Evolutionary conservation across 2,888 invertebrate genomes (phyloP).

Genomic region (Chironomus tentans): DNA sequence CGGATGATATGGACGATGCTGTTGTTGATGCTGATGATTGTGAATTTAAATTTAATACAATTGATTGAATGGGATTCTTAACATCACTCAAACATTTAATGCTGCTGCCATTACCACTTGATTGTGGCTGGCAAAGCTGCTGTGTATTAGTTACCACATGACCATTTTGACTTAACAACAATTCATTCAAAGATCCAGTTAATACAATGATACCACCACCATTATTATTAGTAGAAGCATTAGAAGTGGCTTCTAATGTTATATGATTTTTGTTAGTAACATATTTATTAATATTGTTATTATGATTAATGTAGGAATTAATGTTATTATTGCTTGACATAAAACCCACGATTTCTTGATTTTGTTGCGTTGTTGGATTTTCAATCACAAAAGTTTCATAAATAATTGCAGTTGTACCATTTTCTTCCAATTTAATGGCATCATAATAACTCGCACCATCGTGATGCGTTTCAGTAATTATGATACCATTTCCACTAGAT

Average conservation of each 20-base stretch:
- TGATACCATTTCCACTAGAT: background rate
- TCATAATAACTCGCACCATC: conserved; percentile 13
- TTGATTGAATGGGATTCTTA: conserved; percentile 16
- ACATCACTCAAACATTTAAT: conserved; percentile 19
- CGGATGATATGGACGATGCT: background rate
- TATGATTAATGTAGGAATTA: background rate
- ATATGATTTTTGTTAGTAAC: conserved; percentile 15
- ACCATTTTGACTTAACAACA: conserved; percentile 25
- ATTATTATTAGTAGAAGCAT: background rate
- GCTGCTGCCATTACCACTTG: background rate
- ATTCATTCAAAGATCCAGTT: conserved; percentile 30
- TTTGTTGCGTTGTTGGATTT: background rate
- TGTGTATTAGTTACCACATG: background rate
- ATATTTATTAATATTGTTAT: background rate
- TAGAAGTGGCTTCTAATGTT: background rate
- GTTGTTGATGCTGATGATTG: conserved; percentile 13
- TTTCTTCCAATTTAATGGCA: conserved; percentile 8
- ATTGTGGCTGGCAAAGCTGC: background rate
- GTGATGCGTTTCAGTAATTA: background rate
- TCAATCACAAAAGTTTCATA: conserved; percentile 23
- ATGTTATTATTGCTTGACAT: background rate
- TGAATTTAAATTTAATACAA: conserved; percentile 24
- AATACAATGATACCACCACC: conserved; percentile 29
- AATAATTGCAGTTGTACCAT: conserved; percentile 7
- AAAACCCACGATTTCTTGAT: background rate